phyloP scores from a whole-genome alignment of 2,113 vertebrate genomes.

The Monarcha castaneiventris region DNA sequence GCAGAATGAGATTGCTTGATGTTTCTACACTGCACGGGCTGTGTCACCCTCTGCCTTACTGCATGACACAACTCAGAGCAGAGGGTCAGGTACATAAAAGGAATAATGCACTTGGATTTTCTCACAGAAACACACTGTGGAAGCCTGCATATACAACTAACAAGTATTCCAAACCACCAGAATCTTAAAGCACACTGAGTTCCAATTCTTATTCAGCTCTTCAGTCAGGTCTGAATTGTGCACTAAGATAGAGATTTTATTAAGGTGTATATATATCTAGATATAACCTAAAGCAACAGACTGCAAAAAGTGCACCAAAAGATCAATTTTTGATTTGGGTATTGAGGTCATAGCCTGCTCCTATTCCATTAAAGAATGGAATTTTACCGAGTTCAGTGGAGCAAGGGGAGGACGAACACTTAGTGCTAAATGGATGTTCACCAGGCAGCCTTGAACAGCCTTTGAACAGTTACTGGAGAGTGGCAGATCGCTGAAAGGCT shows the following conservation, averaged over 20 bases:
- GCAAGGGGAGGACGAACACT: background rate
- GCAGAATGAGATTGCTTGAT: background rate
- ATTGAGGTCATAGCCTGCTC: conserved; percentile 26
- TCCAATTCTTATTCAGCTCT: background rate
- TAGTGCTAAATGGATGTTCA: background rate
- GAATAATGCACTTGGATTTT: background rate
- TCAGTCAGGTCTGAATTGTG: background rate
- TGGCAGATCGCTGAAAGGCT: background rate
- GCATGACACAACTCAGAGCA: background rate
- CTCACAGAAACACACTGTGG: background rate
- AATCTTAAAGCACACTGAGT: background rate
- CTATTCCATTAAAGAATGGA: conserved; percentile 1
- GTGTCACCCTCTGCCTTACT: background rate
- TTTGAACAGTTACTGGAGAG: background rate
- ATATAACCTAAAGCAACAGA: conserved; percentile 20
- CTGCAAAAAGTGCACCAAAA: background rate
- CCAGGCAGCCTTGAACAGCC: background rate
- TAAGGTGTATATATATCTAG: background rate
- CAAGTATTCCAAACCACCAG: background rate
- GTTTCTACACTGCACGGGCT: background rate
- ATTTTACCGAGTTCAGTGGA: conserved; percentile 12
- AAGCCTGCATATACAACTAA: background rate
- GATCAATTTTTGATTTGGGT: conserved; percentile 39
- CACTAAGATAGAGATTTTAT: background rate
- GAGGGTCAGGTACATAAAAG: background rate